A percentile compares a stretch with the other conserved stretches of the same genome.
Conservation (phyloP, 2,113 vertebrate species). For the Symphodus melops region DNA sequence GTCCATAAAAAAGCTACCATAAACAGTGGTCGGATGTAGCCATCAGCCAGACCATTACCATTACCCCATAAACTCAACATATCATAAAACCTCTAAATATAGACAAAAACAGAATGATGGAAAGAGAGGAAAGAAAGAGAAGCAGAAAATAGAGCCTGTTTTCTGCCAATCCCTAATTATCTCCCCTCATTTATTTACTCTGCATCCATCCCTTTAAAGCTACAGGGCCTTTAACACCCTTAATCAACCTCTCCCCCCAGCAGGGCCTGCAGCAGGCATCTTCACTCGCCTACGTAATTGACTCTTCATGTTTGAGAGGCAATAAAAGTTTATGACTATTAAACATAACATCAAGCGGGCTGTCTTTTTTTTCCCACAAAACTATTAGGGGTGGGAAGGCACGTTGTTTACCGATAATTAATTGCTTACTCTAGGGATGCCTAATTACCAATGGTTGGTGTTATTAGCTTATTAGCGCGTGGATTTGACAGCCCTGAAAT, state of each 20-base stretch:
- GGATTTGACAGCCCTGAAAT: conserved; percentile 75
- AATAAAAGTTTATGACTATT: conserved; percentile 85
- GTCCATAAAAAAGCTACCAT: conserved; percentile 1
- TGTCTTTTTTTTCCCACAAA: conserved; percentile 71
- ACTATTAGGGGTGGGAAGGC: conserved; percentile 75
- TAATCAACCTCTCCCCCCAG: conserved; percentile 77
- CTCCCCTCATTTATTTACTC: conserved; percentile 74
- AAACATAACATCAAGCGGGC: conserved; percentile 80
- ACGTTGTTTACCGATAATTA: conserved; percentile 79
- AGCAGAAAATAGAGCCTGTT: conserved; percentile 17
- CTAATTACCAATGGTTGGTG: conserved; percentile 82
- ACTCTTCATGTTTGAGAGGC: conserved; percentile 80
- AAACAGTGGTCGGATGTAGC: conserved; percentile 12
- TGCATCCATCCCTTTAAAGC: conserved; percentile 70
- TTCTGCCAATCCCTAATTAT: conserved; percentile 76
- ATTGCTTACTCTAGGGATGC: conserved; percentile 79
- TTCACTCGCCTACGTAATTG: conserved; percentile 82
- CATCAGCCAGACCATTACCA: conserved; percentile 33
- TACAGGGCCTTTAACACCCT: conserved; percentile 74
- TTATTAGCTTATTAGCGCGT: conserved; percentile 77
- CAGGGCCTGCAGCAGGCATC: conserved; percentile 65
- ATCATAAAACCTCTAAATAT: background rate
- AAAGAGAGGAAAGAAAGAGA: conserved; percentile 5
- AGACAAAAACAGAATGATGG: background rate
- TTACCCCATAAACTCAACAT: conserved; percentile 10